Conservation (phyloP, 2,113 vertebrate species). For the Leptobrachium leishanense region DNA sequence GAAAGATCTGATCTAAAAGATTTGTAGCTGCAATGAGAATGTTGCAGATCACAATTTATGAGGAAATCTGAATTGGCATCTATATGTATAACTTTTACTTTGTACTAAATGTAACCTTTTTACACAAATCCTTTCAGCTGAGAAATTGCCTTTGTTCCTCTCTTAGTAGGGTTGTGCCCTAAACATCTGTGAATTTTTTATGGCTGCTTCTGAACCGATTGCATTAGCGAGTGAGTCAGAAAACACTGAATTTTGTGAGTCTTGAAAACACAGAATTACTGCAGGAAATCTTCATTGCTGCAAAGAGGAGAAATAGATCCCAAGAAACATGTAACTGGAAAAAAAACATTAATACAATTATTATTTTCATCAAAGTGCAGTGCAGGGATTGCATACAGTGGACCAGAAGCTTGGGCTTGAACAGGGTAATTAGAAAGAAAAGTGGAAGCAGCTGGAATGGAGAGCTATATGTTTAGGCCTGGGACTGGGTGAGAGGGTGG, state of each 20-base stretch:
- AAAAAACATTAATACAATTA: too few relatives aligned
- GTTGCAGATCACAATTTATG: not conserved
- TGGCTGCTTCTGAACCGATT: constrained; percentile 24
- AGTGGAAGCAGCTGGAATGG: too few relatives aligned
- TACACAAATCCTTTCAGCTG: constrained; percentile 30
- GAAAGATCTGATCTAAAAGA: too few relatives aligned
- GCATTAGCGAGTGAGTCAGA: constrained; percentile 11
- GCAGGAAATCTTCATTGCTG: not conserved
- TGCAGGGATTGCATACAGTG: too few relatives aligned
- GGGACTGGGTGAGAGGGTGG: too few relatives aligned
- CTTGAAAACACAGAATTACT: constrained; percentile 14
- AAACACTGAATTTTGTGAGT: constrained; percentile 16
- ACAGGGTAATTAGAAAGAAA: too few relatives aligned
- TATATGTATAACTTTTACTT: constrained; percentile 20
- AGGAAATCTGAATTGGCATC: not conserved
- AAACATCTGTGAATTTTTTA: constrained; percentile 17
- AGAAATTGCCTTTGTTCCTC: constrained; percentile 39
- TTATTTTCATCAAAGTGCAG: too few relatives aligned
- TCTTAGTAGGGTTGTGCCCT: constrained; percentile 15
- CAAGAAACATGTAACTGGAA: too few relatives aligned
- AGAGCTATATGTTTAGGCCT: too few relatives aligned
- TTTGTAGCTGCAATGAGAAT: not conserved
- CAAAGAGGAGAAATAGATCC: too few relatives aligned
- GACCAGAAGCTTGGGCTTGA: too few relatives aligned
- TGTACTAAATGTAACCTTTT: constrained; percentile 33